Evolutionary conservation across 2,888 invertebrate genomes (phyloP).

Genomic region (Sesia apiformis): DNA sequence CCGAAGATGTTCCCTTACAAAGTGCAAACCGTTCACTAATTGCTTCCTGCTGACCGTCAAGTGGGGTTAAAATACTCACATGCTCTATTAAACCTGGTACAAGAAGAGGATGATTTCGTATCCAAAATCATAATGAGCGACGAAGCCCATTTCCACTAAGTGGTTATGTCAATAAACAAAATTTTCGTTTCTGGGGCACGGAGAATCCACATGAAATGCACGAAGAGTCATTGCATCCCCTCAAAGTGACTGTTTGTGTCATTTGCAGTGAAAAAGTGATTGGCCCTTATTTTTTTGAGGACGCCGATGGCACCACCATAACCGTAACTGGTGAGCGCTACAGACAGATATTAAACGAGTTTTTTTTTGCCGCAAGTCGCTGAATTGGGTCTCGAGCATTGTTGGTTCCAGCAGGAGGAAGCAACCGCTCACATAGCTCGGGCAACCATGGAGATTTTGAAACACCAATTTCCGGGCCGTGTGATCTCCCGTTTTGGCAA

Average conservation of each 20-base stretch:
- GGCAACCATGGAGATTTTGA: neutral
- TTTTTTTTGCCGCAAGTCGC: neutral
- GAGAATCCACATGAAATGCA: neutral
- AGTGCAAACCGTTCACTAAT: too few species aligned
- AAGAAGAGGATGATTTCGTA: too few species aligned
- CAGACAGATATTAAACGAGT: neutral
- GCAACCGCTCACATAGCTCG: neutral
- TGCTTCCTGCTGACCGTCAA: too few species aligned
- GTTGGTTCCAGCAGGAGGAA: neutral
- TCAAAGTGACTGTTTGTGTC: neutral
- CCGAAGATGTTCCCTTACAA: too few species aligned
- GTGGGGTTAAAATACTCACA: too few species aligned
- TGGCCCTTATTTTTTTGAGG: neutral
- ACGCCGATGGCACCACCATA: neutral
- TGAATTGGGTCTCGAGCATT: too few species aligned
- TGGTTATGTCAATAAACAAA: neutral
- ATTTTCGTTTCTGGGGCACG: neutral
- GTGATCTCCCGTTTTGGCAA: slow-evolving; percentile 5
- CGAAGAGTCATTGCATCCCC: neutral
- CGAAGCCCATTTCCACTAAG: neutral
- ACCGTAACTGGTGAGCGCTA: neutral
- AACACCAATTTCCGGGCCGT: slow-evolving; percentile 2
- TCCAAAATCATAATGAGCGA: too few species aligned
- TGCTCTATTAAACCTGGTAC: too few species aligned
- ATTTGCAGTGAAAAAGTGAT: neutral